phyloP scores from a whole-genome alignment of 2,888 invertebrate genomes.

The Noctua fimbriata region DNA sequence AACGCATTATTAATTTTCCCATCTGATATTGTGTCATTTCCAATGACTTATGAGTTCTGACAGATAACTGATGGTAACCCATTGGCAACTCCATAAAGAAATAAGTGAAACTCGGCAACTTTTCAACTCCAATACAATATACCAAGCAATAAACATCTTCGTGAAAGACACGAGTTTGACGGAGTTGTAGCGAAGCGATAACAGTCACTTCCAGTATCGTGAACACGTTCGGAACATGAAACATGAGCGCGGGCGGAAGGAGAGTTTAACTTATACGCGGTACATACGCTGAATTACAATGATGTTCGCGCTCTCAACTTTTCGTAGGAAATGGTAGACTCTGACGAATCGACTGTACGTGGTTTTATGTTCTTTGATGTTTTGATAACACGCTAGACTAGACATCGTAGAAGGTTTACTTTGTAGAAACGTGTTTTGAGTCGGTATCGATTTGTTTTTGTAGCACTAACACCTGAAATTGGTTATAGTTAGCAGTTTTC shows the following conservation, averaged over 20 bases:
- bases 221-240: conserved; percentile 72
- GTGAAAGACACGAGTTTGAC: conserved; percentile 52
- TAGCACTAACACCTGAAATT: conserved; percentile 9
- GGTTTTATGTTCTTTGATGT: conserved; percentile 57
- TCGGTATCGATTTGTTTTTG: neutral
- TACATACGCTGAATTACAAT: conserved; percentile 78
- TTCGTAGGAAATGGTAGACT: conserved; percentile 59
- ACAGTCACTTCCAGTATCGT: conserved; percentile 63
- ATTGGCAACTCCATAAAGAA: conserved; percentile 8
- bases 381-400: conserved; percentile 48
- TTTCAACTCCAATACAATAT: conserved; percentile 2
- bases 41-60: neutral
- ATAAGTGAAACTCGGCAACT: conserved; percentile 8
- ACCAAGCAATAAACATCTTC: conserved; percentile 28
- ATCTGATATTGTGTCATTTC: neutral
- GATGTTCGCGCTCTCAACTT: conserved; percentile 65
- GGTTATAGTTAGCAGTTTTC: conserved; percentile 4
- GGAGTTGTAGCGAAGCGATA: conserved; percentile 58
- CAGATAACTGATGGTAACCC: neutral
- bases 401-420: conserved; percentile 34
- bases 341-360: conserved; percentile 59
- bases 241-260: conserved; percentile 78
- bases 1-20: neutral
- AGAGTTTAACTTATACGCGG: conserved; percentile 72
- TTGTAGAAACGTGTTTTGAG: conserved; percentile 16